Evolutionary conservation across 2,888 invertebrate species (phyloP).

Genomic region (Nudaria mundana): DNA sequence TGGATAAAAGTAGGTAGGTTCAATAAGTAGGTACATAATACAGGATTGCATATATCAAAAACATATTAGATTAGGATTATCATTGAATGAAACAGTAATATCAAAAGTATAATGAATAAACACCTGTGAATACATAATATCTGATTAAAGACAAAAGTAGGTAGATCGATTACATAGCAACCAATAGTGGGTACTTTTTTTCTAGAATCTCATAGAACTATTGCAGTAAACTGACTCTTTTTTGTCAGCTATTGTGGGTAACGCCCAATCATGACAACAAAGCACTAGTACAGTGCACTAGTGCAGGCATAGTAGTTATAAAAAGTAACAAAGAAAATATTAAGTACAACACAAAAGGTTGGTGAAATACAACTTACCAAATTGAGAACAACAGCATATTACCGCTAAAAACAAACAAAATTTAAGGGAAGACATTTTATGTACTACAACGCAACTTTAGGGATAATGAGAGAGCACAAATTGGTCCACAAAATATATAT

Average conservation of each 20-base stretch:
- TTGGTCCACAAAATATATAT: constrained; percentile 41
- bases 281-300: constrained; percentile 28
- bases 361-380: constrained; percentile 52
- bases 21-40: too few species aligned
- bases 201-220: constrained; percentile 26
- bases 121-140: too few species aligned
- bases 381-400: constrained; percentile 51
- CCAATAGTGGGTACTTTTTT: constrained; percentile 21
- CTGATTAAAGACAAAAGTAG: not conserved
- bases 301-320: constrained; percentile 35
- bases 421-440: constrained; percentile 55
- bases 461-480: constrained; percentile 29
- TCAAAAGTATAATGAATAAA: too few species aligned
- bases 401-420: constrained; percentile 56
- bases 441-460: constrained; percentile 25
- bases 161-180: constrained; percentile 1
- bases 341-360: constrained; percentile 28
- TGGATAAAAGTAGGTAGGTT: too few species aligned
- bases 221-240: constrained; percentile 25
- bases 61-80: too few species aligned
- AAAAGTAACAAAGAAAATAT: constrained; percentile 51
- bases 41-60: too few species aligned
- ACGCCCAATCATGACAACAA: constrained; percentile 37
- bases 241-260: constrained; percentile 41
- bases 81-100: too few species aligned